Conservation (phyloP, 1,140 invertebrate species). For the Drosophila jambulina region DNA sequence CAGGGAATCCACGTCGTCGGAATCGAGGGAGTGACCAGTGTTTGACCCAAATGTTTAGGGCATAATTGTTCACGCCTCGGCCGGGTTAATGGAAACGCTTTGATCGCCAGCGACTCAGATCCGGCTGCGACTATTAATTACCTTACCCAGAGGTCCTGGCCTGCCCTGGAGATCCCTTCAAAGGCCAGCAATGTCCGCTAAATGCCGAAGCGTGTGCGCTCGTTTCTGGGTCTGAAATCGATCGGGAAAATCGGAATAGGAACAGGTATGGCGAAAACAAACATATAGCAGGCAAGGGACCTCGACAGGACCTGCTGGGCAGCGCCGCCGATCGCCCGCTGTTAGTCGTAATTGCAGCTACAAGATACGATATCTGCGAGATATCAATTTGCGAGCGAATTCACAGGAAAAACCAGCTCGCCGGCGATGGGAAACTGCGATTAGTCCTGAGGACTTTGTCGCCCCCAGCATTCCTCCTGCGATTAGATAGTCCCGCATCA, state of each 20-base stretch:
- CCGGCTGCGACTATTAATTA: constrained; percentile 44
- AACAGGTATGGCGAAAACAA: constrained; percentile 3
- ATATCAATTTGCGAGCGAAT: constrained; percentile 43
- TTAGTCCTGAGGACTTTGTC: constrained; percentile 14
- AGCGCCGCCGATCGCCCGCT: constrained; percentile 32
- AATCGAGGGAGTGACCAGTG: constrained; percentile 41
- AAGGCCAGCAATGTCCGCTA: constrained; percentile 31
- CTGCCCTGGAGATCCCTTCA: neutral
- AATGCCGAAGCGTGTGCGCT: constrained; percentile 60
- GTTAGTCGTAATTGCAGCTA: constrained; percentile 54
- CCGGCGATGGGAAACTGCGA: constrained; percentile 15
- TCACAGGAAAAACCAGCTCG: constrained; percentile 33
- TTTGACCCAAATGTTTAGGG: constrained; percentile 77
- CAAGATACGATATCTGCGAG: constrained; percentile 49
- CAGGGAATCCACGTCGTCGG: constrained; percentile 14
- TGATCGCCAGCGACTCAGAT: constrained; percentile 48
- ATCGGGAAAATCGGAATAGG: neutral
- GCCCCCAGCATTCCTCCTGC: constrained; percentile 1
- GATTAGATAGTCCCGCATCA: constrained; percentile 47
- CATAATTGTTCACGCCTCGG: constrained; percentile 80
- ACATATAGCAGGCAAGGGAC: no score
- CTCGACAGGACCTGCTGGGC: constrained; percentile 27
- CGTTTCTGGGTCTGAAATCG: constrained; percentile 10
- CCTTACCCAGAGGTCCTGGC: neutral
- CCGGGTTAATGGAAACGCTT: constrained; percentile 59